Base-by-base conservation (phyloP, 2,113 vertebrate species). In the Cranoglanis bouderius region DNA sequence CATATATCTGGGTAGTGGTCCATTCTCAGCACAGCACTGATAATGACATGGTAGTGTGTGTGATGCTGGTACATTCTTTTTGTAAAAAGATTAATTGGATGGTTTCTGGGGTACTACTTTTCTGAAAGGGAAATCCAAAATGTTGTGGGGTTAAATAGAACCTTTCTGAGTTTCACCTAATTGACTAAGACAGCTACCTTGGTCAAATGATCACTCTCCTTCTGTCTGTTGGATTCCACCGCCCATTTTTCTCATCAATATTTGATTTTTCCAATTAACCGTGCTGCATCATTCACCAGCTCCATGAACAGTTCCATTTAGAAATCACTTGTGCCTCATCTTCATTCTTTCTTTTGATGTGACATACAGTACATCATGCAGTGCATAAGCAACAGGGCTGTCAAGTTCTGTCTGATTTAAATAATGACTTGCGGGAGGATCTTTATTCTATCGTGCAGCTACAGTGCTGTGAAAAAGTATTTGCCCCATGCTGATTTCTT, bases 231-330 rank as follows among this genome's bases (percentile, higher is more conserved):
- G 32, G 55, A 26, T 61, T 26, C 43, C 6, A 77, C 55, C 74
- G 10, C 43, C 24, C 35, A 80, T 67, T 26, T 55, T 46, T 51
- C 24, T 57, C 84, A 70, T 85, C 32, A 43, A 80, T 85, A 89
- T 80, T 80, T 32, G 13, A 81, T 63, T 78, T 49, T 43, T 61
- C 82, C 74, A 85, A 89, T 88, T 80, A 78, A 43, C 70, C 72
- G 55, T 7, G 40, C 82, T 85, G 82, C 72, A 88, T 88, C 57
- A 85, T 81, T 89, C 88, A 81, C 49, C 8, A 55, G 72, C 57
- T 38, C 74, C 19, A 32, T 81, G 46, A 89, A 80, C 83, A 80
- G 35, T 85, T 85, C 88, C 72, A 38, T 88, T 88, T 85, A 84
- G 26, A 85, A 63, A 84, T 63, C 65, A 84, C 72, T 59, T 82